Percentiles rank a stretch among this genome's conserved stretches.
Evolutionary conservation across 1,140 invertebrate species (phyloP).

Genomic region (Subanguina moxae): DNA sequence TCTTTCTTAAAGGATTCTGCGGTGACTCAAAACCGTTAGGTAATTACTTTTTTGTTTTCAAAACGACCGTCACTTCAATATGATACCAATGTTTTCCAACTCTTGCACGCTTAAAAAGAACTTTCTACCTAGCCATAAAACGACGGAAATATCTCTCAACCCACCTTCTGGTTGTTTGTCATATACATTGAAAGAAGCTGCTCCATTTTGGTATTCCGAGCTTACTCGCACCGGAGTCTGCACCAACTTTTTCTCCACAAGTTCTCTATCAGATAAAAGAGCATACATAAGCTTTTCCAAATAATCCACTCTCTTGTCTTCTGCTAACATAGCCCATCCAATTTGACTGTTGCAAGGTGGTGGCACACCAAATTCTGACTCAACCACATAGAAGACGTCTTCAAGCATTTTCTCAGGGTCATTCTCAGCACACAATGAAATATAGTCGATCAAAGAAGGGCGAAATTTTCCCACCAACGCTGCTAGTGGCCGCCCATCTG

Average conservation of each 20-base stretch:
- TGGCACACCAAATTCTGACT: conserved; percentile 26
- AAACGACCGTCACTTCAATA: too few relatives aligned
- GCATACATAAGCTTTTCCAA: conserved; percentile 10
- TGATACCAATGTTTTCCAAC: too few relatives aligned
- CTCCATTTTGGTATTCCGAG: too few relatives aligned
- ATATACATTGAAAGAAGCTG: too few relatives aligned
- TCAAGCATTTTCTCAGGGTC: conserved; percentile 18
- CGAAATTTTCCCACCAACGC: conserved; percentile 43
- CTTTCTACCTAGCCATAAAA: too few relatives aligned
- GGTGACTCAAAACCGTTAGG: too few relatives aligned
- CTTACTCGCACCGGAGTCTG: too few relatives aligned
- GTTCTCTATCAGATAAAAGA: not conserved
- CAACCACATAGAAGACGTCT: conserved; percentile 17
- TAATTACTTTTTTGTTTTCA: too few relatives aligned
- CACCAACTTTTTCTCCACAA: not conserved
- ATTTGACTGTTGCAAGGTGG: conserved; percentile 28
- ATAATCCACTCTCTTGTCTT: conserved; percentile 16
- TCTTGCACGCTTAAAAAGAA: too few relatives aligned
- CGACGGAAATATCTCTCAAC: too few relatives aligned
- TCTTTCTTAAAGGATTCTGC: too few relatives aligned
- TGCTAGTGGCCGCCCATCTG: conserved; percentile 41
- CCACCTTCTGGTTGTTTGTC: too few relatives aligned
- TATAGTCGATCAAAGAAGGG: conserved; percentile 25
- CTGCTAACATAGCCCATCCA: conserved; percentile 25
- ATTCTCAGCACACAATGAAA: conserved; percentile 2